phyloP scores from a whole-genome alignment of 2,797 vertebrate species.

The Gorsachius magnificus region DNA sequence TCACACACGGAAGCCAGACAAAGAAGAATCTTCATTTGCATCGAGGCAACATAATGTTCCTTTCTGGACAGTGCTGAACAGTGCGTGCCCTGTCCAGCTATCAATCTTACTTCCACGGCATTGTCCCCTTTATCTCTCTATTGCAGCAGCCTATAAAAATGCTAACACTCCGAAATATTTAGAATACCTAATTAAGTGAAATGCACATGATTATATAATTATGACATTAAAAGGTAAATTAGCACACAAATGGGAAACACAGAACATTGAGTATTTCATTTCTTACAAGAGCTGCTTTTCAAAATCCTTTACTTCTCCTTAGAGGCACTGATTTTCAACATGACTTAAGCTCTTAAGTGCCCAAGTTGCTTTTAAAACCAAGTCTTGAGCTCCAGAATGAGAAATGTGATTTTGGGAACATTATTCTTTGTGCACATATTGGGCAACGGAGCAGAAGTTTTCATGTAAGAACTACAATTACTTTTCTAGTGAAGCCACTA shows the following conservation, averaged over 20 bases:
- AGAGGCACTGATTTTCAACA: neutral
- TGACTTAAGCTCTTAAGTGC: neutral
- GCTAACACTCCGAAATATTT: neutral
- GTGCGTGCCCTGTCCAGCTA: neutral
- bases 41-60: neutral
- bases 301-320: neutral
- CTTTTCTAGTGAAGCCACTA: neutral
- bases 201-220: neutral
- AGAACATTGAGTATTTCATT: neutral
- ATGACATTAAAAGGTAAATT: neutral
- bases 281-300: neutral
- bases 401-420: neutral
- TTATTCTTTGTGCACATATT: neutral
- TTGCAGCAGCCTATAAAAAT: constrained; percentile 48
- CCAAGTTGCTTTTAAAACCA: neutral
- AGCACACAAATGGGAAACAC: neutral
- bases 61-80: neutral
- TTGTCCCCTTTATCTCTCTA: constrained; percentile 49
- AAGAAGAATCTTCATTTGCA: constrained; percentile 14
- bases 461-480: neutral
- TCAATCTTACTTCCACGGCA: constrained; percentile 14
- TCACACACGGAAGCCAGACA: neutral
- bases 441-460: neutral
- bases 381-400: neutral
- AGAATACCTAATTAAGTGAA: neutral